These are phyloP conservation scores for Zosterops lateralis DNA, from an alignment of 2,113 vertebrate species.

Conservation along the genomic window DNA sequence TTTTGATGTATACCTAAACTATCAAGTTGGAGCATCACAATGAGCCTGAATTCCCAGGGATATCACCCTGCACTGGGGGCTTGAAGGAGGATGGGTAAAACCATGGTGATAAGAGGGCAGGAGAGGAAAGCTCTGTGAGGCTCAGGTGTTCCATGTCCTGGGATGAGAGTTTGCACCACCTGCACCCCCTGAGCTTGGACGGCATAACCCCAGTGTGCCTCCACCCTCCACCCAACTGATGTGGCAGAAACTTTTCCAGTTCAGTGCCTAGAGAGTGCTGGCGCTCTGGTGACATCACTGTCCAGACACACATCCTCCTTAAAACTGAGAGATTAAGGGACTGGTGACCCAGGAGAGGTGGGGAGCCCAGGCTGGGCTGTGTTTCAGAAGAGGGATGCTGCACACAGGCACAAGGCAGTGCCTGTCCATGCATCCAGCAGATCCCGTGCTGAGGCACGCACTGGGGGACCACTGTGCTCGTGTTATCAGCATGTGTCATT, in stretches of 20 bases:
- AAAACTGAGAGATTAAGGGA: background rate
- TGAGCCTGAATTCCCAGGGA: background rate
- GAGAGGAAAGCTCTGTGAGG: background rate
- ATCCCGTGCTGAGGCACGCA: fast-evolving
- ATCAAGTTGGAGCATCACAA: background rate
- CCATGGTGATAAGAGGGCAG: background rate
- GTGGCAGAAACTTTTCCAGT: background rate
- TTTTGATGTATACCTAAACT: background rate
- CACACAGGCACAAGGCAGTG: background rate
- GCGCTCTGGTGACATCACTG: background rate
- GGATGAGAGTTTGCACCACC: background rate
- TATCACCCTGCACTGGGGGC: fast-evolving
- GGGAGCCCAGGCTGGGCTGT: background rate
- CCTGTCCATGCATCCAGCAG: background rate
- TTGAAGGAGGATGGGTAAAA: background rate
- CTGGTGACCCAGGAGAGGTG: background rate
- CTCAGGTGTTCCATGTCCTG: background rate
- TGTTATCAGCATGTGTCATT: background rate
- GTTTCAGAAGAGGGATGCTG: background rate
- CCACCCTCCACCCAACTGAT: background rate
- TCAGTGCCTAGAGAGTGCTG: background rate
- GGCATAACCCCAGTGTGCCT: background rate
- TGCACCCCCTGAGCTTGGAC: fast-evolving
- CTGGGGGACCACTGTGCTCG: background rate
- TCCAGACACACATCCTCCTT: background rate